Percentiles rank a stretch among this genome's conserved stretches.
Conservation (phyloP, 2,888 invertebrate genomes). For the Anarsia innoxiella region DNA sequence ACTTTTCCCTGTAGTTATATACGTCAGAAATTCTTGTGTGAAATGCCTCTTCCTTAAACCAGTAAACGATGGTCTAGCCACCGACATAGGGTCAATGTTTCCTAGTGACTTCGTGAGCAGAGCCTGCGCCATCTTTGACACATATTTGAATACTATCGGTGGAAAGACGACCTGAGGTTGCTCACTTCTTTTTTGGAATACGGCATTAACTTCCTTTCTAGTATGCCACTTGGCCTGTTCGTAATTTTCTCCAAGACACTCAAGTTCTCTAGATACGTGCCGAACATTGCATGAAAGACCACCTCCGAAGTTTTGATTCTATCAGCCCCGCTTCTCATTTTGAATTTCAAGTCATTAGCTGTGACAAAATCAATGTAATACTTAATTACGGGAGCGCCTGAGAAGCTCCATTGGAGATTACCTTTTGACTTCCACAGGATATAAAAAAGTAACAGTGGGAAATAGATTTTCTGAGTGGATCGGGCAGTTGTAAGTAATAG, state of each 20-base stretch:
- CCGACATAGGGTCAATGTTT: constrained; percentile 19
- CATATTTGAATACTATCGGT: constrained; percentile 11
- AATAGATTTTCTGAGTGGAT: no score
- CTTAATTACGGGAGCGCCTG: neutral
- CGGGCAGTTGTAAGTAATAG: no score
- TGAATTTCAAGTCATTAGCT: neutral
- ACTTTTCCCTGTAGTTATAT: constrained; percentile 9
- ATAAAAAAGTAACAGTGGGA: neutral
- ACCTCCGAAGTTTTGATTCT: neutral
- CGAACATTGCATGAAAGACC: neutral
- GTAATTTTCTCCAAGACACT: neutral
- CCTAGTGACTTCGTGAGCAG: constrained; percentile 19
- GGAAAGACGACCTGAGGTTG: constrained; percentile 3
- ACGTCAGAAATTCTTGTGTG: constrained; percentile 13
- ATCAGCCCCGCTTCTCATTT: constrained; percentile 1
- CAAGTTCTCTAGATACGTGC: neutral
- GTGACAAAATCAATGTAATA: neutral
- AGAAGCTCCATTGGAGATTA: neutral
- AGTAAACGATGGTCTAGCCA: constrained; percentile 18
- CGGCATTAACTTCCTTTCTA: constrained; percentile 13
- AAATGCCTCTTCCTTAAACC: constrained; percentile 12
- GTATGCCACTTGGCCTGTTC: constrained; percentile 11
- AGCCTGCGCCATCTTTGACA: constrained; percentile 20
- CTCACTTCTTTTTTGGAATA: constrained; percentile 15
- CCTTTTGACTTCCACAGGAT: neutral